Evolutionary conservation across 2,113 vertebrate genomes (phyloP), one percentile per base, ranked within the genome.

Genomic region (Semnornis frantzii): DNA sequence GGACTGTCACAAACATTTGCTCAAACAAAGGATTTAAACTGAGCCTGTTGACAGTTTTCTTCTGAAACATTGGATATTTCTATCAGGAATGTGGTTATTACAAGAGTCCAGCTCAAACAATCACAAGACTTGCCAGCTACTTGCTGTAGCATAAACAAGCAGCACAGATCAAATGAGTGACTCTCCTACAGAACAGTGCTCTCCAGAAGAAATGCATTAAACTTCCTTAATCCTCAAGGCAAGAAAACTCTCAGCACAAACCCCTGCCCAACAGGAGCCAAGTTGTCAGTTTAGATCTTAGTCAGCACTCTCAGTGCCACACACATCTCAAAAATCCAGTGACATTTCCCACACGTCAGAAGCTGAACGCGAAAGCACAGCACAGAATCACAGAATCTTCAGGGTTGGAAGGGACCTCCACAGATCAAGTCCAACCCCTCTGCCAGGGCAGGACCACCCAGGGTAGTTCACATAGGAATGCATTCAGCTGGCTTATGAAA

Each of bases 311-410:
- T 9, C 57, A 28, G 31, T 3, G 3, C 48, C 55, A 57, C n/a
- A 24, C 1, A 0, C 14, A 37, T 28, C 64, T 33, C 60, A 52
- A 3, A 1, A 9, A 17, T 11, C 1, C 3, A 0, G 0, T 4
- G 33, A 44, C 3, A 0, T 4, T 55, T 63, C 27, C 37, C 37
- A 3, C 20, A 31, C 33, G 8, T 42, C 65, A 30, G 46, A 37
- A 46, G 44, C 50, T 31, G 70, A 37, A 60, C 2, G 27, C 5
- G 18, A 33, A 37, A 79, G 54, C 55, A 50, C 12, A 59, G 31
- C 27, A 62, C 7, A 46, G 44, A 46, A 46, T 17, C 44, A 46
- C 44, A 46, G 15, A 46, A 46, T 18, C 16, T 46, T 17, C 17
- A 17, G 8, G 44, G 44, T 46, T 46, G 44, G 44, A 46, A 46